phyloP scores from a whole-genome alignment of 2,888 invertebrate genomes.

The Cerastis leucographa region DNA sequence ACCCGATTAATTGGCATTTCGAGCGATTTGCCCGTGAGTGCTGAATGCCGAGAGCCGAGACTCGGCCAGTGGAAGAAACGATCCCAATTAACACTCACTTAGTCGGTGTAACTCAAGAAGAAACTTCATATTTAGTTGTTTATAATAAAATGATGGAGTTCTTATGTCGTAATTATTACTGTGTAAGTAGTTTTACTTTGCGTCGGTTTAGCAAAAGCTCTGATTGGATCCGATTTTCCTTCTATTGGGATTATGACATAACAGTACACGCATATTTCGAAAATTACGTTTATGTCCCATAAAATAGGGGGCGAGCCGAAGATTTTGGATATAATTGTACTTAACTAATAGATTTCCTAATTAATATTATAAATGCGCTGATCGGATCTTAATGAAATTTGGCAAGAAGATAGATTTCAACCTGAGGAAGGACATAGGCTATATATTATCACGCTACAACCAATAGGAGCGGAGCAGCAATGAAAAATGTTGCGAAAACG shows the following conservation, averaged over 20 bases:
- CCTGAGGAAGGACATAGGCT: no score
- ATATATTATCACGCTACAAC: no score
- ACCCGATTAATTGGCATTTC: slow-evolving; percentile 71
- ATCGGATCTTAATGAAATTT: no score
- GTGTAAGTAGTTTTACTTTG: neutral
- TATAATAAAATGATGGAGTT: neutral
- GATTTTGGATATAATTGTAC: neutral
- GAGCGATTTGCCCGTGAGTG: slow-evolving; percentile 64
- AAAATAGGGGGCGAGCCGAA: neutral
- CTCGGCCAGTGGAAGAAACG: slow-evolving; percentile 35
- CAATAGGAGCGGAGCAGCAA: no score
- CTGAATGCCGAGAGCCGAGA: slow-evolving; percentile 42
- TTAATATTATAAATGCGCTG: no score
- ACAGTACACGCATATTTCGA: neutral
- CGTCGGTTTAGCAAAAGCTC: neutral
- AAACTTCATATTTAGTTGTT: slow-evolving; percentile 16
- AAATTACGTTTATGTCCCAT: neutral
- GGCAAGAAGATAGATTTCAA: no score
- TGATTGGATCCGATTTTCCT: neutral
- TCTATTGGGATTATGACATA: neutral
- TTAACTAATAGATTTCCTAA: neutral
- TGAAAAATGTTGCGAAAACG: no score
- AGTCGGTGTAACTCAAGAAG: slow-evolving; percentile 25
- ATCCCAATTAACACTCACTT: slow-evolving; percentile 61
- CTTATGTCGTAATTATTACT: neutral